These are phyloP conservation scores for Anastrepha obliqua DNA, from an alignment of 1,140 invertebrate species.

Conservation along the genomic window DNA sequence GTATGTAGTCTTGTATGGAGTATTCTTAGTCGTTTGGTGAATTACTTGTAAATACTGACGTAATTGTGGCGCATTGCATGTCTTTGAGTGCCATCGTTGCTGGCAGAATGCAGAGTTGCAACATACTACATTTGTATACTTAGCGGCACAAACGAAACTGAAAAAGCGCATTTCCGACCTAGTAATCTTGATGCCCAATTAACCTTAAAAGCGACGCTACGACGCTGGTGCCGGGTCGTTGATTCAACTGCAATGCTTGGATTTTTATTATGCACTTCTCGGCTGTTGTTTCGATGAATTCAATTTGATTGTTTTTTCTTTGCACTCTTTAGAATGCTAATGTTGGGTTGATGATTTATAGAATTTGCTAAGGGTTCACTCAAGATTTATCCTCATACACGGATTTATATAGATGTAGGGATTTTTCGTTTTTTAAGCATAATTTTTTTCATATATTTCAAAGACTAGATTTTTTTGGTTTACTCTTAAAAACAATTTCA, in stretches of 20 bases:
- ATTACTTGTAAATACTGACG: constrained; percentile 47
- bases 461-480: too few relatives aligned
- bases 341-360: too few relatives aligned
- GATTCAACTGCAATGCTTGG: not conserved
- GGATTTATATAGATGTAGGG: too few relatives aligned
- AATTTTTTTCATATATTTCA: too few relatives aligned
- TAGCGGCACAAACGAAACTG: constrained; percentile 49
- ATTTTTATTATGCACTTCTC: not conserved
- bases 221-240: not conserved
- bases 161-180: constrained; percentile 72
- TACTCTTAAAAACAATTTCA: too few relatives aligned
- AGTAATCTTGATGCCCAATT: constrained; percentile 75
- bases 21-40: not conserved
- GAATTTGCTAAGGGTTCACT: too few relatives aligned
- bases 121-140: not conserved
- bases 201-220: constrained; percentile 71
- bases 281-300: not conserved
- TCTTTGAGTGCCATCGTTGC: constrained; percentile 4
- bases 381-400: too few relatives aligned
- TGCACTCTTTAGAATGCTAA: not conserved
- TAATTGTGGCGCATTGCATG: constrained; percentile 47
- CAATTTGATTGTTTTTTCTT: not conserved
- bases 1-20: not conserved
- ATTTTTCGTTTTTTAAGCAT: too few relatives aligned
- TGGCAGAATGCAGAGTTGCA: not conserved